Base-by-base conservation (phyloP, 2,888 invertebrate genomes). In the Calliphora vomitoria region DNA sequence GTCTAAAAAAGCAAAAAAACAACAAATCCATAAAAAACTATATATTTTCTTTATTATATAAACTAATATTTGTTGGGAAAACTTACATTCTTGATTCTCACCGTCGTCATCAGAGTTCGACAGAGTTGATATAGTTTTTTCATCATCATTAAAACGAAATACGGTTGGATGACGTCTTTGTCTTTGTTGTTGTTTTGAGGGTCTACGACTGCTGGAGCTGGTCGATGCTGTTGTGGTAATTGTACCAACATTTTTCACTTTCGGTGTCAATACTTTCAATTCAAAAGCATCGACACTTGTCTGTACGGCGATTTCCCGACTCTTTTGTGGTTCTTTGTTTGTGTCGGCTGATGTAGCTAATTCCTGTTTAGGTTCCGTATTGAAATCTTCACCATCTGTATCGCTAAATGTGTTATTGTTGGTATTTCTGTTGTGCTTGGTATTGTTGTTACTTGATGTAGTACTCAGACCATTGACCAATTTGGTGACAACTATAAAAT, bases 41-140 rank as follows among this genome's bases (percentile, higher is more conserved):
- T n/a, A n/a, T n/a, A n/a, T n/a, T n/a, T n/a, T n/a, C n/a, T n/a
- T n/a, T n/a, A n/a, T n/a, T n/a, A n/a, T 41, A n/a, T 13, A 47
- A 41, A 15, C 10, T 58, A 10, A 44, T 20, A 8, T 35, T 44
- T 25, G 15, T 2, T 2, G 20, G 15, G 0, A 5, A 0, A 60
- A 89, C 91, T 90, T 86, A 93, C 93, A 93, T 89, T 90, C 90
- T 53, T 90, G 91, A 53, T 92, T 92, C 8, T 88, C 92, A 69
- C 89, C 90, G 66, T 93, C 93, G 81, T 92, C 93, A 82, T 93
- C 93, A 44, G 92, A 92, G 88, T 93, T 93, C 64, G 93, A 93
- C 66, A 93, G 68, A 15, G 93, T 93, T 35, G 93, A 93, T 80
- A 92, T 90, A 62, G 92, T 93, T 89, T 92, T 93, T 85, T 92